phyloP scores from a whole-genome alignment of 2,797 vertebrate species.

The Chaunax sp. region DNA sequence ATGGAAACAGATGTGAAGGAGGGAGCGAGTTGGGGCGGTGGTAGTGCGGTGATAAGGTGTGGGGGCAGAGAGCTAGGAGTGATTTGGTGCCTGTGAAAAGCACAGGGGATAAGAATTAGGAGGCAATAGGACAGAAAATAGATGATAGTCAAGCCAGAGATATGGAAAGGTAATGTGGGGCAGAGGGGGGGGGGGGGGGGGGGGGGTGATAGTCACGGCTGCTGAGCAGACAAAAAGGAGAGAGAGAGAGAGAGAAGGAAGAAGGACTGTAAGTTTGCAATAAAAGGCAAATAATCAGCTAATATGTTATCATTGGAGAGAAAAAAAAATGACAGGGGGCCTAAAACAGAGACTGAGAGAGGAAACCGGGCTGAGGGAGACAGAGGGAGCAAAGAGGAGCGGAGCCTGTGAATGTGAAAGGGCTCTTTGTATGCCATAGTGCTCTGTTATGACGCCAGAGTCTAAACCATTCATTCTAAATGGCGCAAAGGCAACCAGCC shows the following conservation, averaged over 20 bases:
- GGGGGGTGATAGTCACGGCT: conserved; percentile 41
- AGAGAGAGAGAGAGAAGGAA: conserved; percentile 26
- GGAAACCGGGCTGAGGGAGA: conserved; percentile 45
- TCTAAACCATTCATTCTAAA: conserved; percentile 61
- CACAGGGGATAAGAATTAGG: conserved; percentile 53
- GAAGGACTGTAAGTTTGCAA: conserved; percentile 19
- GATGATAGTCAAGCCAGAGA: conserved; percentile 47
- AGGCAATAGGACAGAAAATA: conserved; percentile 52
- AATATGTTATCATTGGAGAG: conserved; percentile 31
- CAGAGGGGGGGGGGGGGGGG: conserved; percentile 18
- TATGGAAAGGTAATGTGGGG: conserved; percentile 46
- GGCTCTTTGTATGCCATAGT: conserved; percentile 68
- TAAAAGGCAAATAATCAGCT: conserved; percentile 19
- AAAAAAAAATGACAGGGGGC: conserved; percentile 47
- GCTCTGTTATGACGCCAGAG: conserved; percentile 64
- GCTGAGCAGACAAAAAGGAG: conserved; percentile 52
- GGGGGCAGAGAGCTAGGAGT: conserved; percentile 31
- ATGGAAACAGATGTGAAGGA: conserved; percentile 79
- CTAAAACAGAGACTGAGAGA: conserved; percentile 30
- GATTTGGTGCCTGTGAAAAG: conserved; percentile 41
- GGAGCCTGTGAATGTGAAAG: conserved; percentile 65
- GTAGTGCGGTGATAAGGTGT: conserved; percentile 21
- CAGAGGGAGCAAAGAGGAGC: conserved; percentile 47
- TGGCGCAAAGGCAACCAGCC: conserved; percentile 26
- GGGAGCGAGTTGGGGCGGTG: conserved; percentile 24